phyloP scores from a whole-genome alignment of 2,113 vertebrate genomes.

The Cairina moschata region DNA sequence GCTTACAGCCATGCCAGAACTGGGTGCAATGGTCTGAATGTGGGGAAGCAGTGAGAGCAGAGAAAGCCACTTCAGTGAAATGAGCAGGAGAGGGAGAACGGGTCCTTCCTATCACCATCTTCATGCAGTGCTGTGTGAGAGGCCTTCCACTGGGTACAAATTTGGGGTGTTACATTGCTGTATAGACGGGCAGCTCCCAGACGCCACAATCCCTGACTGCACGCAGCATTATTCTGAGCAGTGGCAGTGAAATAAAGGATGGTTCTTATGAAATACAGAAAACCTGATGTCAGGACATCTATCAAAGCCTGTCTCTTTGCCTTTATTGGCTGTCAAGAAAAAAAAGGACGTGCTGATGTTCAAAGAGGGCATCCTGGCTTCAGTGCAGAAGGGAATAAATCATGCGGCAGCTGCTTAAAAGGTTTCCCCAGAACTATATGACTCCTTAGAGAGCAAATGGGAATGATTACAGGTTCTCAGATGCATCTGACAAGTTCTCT shows the following conservation, averaged over 20 bases:
- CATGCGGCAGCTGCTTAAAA: background rate
- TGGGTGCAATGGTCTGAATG: accelerated
- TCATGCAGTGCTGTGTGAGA: background rate
- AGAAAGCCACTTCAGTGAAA: background rate
- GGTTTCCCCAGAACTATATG: background rate
- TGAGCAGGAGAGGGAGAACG: background rate
- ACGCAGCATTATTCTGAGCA: background rate
- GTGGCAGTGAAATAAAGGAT: background rate
- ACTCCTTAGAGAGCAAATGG: background rate
- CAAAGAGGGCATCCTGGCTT: background rate
- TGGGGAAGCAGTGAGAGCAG: background rate
- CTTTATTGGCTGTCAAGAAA: background rate
- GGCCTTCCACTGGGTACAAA: background rate
- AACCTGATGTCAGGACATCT: background rate
- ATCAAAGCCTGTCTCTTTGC: background rate
- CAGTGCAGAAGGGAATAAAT: background rate
- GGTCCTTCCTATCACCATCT: background rate
- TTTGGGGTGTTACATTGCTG: background rate
- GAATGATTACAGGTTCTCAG: background rate
- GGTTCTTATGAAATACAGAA: background rate
- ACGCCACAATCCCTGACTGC: background rate
- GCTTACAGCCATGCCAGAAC: background rate
- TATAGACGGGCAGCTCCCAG: background rate
- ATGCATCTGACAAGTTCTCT: background rate
- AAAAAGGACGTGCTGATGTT: background rate